phyloP scores from a whole-genome alignment of 2,113 vertebrate species.

The Malurus cyaneus region DNA sequence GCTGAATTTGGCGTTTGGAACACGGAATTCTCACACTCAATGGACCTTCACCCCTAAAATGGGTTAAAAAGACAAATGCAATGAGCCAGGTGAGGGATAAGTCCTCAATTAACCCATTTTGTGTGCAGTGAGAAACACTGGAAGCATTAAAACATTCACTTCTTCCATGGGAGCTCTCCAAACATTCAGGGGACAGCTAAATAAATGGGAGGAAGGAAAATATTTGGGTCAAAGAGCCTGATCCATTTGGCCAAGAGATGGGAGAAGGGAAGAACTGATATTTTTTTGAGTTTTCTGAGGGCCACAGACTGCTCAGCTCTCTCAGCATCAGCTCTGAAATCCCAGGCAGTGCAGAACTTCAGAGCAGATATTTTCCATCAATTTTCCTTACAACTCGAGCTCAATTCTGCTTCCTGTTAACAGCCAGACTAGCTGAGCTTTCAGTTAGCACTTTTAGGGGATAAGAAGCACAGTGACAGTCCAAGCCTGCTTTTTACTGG shows the following conservation, averaged over 20 bases:
- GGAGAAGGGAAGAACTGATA: background rate
- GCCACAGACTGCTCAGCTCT: too few species aligned
- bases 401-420: background rate
- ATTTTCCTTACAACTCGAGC: background rate
- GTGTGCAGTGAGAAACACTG: background rate
- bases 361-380: background rate
- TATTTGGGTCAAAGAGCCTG: background rate
- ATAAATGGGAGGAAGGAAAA: background rate
- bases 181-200: background rate
- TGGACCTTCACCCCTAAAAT: background rate
- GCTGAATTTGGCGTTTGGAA: background rate
- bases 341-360: background rate
- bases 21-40: background rate
- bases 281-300: too few species aligned
- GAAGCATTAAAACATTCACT: background rate
- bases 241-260: background rate
- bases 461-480: background rate
- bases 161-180: background rate
- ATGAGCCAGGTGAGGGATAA: background rate
- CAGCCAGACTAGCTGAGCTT: background rate
- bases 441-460: background rate
- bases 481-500: background rate
- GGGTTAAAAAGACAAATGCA: background rate
- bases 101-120: background rate
- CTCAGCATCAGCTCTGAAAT: background rate